A percentile compares a stretch with the other conserved stretches of the same genome.
These are phyloP conservation scores for Zoroaster sp. DNA, from an alignment of 53 echinoderm and acorn worm species.

Conservation along the genomic window DNA sequence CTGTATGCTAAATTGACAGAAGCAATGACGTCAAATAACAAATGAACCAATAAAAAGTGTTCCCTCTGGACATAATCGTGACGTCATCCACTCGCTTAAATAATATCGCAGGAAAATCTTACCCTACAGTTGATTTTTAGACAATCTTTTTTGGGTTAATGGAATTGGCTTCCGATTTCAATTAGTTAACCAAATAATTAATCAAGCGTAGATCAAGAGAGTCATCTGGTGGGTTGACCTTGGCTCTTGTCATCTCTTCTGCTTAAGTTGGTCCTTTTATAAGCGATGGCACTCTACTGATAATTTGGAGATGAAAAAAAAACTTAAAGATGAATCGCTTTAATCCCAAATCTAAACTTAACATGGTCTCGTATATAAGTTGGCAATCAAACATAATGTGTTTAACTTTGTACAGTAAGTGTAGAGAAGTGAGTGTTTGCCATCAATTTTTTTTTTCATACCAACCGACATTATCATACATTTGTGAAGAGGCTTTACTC, in stretches of 20 bases:
- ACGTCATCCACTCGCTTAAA: constrained; percentile 22
- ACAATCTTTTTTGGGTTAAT: background rate
- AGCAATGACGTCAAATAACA: constrained; percentile 34
- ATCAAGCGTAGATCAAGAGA: background rate
- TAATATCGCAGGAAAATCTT: background rate
- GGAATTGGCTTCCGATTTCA: background rate
- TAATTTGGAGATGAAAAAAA: too few relatives aligned
- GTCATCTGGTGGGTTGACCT: background rate
- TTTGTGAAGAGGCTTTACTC: too few relatives aligned
- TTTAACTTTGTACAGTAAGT: too few relatives aligned
- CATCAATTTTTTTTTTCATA: too few relatives aligned
- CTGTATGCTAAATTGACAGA: constrained; percentile 15
- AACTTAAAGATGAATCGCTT: too few relatives aligned
- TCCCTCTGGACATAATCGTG: constrained; percentile 20
- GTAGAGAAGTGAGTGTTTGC: too few relatives aligned
- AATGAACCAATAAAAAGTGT: constrained; percentile 3
- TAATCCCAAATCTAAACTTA: too few relatives aligned
- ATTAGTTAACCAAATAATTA: background rate
- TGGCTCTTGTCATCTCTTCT: background rate
- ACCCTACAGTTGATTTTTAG: background rate
- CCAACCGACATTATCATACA: too few relatives aligned
- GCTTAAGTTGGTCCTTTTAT: too few relatives aligned
- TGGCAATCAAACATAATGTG: too few relatives aligned
- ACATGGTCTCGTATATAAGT: too few relatives aligned
- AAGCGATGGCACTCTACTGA: too few relatives aligned